phyloP scores from a whole-genome alignment of 2,113 vertebrate species.

The Thermophis baileyi region DNA sequence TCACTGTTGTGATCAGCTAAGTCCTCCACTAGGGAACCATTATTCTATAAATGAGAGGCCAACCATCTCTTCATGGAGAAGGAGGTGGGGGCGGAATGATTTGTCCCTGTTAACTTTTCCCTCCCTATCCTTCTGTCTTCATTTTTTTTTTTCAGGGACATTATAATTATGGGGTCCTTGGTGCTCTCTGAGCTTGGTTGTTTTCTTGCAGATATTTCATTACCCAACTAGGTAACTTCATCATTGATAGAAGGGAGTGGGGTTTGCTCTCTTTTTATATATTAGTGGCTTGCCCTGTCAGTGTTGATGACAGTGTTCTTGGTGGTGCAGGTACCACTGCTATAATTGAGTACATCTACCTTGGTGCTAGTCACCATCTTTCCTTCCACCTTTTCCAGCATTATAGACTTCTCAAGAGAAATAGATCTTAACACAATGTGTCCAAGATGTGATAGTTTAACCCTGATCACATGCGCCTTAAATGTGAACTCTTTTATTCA shows the following conservation, averaged over 20 bases:
- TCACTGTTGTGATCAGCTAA: background rate
- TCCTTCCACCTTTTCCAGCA: background rate
- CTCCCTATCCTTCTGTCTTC: background rate
- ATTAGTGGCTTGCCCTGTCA: background rate
- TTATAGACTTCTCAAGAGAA: background rate
- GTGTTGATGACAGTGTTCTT: background rate
- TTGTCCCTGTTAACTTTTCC: background rate
- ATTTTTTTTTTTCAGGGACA: background rate
- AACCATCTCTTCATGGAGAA: background rate
- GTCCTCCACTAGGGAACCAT: background rate
- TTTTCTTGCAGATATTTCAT: background rate
- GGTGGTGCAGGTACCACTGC: background rate
- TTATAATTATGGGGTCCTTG: background rate
- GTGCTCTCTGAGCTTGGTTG: background rate
- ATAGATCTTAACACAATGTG: background rate
- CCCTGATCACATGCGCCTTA: background rate
- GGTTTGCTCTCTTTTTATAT: background rate
- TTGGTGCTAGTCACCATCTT: background rate
- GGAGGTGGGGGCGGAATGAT: background rate
- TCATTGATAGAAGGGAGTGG: background rate
- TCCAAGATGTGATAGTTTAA: background rate
- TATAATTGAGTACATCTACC: background rate
- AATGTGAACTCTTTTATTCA: background rate
- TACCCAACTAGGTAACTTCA: background rate
- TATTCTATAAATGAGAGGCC: background rate